Conservation (phyloP, 2,888 invertebrate genomes). For the Dicyrtomina minuta region DNA sequence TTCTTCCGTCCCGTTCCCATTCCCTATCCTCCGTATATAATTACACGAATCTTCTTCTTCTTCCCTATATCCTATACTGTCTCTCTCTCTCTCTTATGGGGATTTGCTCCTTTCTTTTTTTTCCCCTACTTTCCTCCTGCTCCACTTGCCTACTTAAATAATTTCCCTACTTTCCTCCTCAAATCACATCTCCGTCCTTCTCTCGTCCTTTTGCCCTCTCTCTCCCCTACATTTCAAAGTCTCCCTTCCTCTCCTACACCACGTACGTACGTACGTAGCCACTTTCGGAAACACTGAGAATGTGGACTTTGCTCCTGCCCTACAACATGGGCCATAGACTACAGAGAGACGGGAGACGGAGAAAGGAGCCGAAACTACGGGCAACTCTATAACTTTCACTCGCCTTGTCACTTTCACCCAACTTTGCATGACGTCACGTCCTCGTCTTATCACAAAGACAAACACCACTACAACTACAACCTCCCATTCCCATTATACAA, state of each 20-base stretch:
- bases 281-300: too few relatives aligned
- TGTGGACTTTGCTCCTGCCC: too few relatives aligned
- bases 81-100: not conserved
- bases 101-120: not conserved
- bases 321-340: too few relatives aligned
- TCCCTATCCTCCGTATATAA: not conserved
- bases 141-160: not conserved
- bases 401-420: too few relatives aligned
- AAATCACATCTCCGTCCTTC: not conserved
- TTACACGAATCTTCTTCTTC: not conserved
- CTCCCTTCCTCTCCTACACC: not conserved
- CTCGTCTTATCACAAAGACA: too few relatives aligned
- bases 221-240: not conserved
- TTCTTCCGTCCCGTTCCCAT: conserved; percentile 1
- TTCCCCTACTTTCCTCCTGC: not conserved
- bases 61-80: conserved; percentile 1
- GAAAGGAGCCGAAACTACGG: too few relatives aligned
- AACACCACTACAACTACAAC: too few relatives aligned
- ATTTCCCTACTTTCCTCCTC: not conserved
- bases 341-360: too few relatives aligned
- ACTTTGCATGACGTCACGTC: too few relatives aligned
- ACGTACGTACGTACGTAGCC: too few relatives aligned
- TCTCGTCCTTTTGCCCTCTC: conserved; percentile 1
- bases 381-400: too few relatives aligned
- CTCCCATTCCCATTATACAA: too few relatives aligned